Percentiles rank a stretch among this genome's conserved stretches.
phyloP scores from a whole-genome alignment of 1,140 invertebrate species.

The Homalodisca vitripennis region DNA sequence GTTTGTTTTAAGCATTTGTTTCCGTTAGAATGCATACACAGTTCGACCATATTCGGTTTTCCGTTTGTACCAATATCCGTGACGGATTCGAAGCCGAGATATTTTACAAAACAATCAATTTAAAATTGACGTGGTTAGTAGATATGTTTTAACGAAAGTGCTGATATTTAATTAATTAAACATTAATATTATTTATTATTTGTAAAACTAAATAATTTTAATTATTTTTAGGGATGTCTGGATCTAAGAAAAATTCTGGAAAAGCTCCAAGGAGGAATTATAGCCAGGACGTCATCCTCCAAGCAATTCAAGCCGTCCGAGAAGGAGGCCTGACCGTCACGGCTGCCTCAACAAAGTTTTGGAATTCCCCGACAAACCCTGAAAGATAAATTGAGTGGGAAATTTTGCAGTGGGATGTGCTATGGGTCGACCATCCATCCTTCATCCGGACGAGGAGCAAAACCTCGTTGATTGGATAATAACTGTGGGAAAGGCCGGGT shows the following conservation, averaged over 20 bases:
- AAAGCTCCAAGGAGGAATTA: not conserved
- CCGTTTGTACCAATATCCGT: not conserved
- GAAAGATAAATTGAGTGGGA: constrained; percentile 41
- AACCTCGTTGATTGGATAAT: constrained; percentile 44
- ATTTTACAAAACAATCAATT: not conserved
- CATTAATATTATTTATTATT: not conserved
- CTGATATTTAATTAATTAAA: not conserved
- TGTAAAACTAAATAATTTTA: not conserved
- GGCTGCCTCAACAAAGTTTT: constrained; percentile 7
- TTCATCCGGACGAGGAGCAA: constrained; percentile 43
- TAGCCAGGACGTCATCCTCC: not conserved
- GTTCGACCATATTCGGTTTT: not conserved
- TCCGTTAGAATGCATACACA: no score
- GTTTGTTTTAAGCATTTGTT: no score
- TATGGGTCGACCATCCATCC: constrained; percentile 40
- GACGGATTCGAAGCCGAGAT: not conserved
- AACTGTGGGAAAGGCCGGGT: constrained; percentile 43
- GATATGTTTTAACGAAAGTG: no score
- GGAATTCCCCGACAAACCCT: constrained; percentile 8
- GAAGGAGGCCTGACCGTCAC: constrained; percentile 2
- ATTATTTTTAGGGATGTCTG: not conserved
- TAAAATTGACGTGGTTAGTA: no score
- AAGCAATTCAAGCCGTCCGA: not conserved
- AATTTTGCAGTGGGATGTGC: constrained; percentile 39
- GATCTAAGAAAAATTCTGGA: not conserved